Conservation (phyloP, 1,140 invertebrate species). For the Lepidurus apus region DNA sequence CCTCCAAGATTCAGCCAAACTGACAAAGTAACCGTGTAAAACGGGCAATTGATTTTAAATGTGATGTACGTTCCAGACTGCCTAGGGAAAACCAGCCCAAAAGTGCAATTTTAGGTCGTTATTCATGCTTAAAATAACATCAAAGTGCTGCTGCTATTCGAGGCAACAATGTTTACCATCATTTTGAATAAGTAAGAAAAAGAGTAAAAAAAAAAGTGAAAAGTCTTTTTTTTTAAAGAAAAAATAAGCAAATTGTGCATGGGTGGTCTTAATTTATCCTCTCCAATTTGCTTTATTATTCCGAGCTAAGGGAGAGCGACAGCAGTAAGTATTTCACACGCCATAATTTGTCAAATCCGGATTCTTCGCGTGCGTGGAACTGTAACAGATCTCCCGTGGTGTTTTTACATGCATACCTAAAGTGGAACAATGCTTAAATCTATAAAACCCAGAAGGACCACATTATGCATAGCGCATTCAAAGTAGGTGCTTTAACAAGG, state of each 20-base stretch:
- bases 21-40: too few species aligned
- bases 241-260: neutral
- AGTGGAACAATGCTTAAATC: slow-evolving; percentile 15
- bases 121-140: neutral
- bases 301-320: neutral
- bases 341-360: slow-evolving; percentile 21
- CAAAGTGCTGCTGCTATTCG: neutral
- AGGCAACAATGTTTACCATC: neutral
- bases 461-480: slow-evolving; percentile 19
- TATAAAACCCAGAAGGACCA: neutral
- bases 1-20: too few species aligned
- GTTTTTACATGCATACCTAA: slow-evolving; percentile 5
- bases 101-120: neutral
- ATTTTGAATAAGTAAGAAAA: neutral
- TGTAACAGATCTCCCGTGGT: neutral
- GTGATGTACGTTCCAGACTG: neutral
- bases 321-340: slow-evolving; percentile 14
- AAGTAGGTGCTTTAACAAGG: slow-evolving; percentile 21
- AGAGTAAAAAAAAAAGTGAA: neutral
- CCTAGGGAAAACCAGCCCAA: neutral
- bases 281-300: slow-evolving; percentile 1
- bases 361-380: slow-evolving; percentile 9
- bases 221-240: too few species aligned
- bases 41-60: too few species aligned
- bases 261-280: slow-evolving; percentile 2